phyloP scores from a whole-genome alignment of 2,797 vertebrate species.

The Molossus molossus region DNA sequence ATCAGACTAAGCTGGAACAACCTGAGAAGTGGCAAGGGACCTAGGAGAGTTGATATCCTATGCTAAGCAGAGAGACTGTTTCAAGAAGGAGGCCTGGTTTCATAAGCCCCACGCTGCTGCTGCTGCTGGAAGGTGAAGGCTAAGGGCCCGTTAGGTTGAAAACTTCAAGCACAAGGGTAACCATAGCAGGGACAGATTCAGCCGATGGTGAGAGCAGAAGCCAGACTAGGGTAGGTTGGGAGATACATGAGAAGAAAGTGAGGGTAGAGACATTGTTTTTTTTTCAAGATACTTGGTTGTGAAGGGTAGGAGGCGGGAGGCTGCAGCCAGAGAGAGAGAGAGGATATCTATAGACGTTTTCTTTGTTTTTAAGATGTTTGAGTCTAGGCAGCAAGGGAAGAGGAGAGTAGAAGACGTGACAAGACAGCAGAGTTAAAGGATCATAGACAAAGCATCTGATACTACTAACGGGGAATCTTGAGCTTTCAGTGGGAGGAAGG shows the following conservation, averaged over 20 bases:
- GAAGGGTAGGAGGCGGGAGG: neutral
- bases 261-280: neutral
- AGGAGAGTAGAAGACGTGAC: neutral
- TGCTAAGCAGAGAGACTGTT: neutral
- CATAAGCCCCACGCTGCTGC: neutral
- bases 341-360: neutral
- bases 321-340: neutral
- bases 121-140: neutral
- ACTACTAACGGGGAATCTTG: neutral
- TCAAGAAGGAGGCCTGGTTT: neutral
- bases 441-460: neutral
- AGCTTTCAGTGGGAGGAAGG: neutral
- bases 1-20: neutral
- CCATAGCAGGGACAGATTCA: neutral
- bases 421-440: neutral
- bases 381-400: neutral
- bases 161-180: neutral
- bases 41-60: neutral
- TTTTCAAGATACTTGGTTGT: neutral
- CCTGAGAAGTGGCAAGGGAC: neutral
- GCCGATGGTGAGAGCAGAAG: neutral
- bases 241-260: neutral
- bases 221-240: neutral
- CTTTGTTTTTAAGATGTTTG: neutral
- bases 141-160: neutral